These are phyloP conservation scores for Tetramorium simillimum DNA, from an alignment of 1,140 invertebrate genomes.

Conservation along the genomic window DNA sequence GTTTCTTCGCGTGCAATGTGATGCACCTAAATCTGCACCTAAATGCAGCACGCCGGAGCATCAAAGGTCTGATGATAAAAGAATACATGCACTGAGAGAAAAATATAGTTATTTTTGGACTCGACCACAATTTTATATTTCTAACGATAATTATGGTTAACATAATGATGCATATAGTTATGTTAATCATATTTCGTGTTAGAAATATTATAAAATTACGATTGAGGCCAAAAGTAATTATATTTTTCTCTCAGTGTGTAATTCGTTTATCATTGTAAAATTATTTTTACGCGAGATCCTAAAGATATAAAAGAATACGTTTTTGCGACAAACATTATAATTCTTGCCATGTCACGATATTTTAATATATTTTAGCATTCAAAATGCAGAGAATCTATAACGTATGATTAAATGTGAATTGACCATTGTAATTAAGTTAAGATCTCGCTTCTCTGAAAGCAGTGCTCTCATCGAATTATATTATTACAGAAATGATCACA, in stretches of 20 bases:
- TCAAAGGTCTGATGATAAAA: constrained; percentile 57
- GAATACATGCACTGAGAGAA: background rate
- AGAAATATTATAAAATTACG: no score
- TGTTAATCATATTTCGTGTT: no score
- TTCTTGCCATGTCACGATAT: background rate
- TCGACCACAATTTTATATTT: no score
- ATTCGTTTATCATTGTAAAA: constrained; percentile 14
- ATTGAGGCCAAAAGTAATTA: no score
- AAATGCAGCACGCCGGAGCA: background rate
- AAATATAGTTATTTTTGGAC: no score
- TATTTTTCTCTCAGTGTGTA: no score
- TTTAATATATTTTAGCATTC: background rate
- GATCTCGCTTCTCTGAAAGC: background rate
- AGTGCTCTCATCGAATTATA: background rate
- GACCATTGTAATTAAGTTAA: background rate
- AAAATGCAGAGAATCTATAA: no score
- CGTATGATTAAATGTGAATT: background rate
- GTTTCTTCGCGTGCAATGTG: constrained; percentile 40
- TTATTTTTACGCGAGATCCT: background rate
- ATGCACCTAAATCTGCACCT: background rate
- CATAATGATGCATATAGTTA: no score
- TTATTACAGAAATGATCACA: background rate
- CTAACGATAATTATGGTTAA: no score
- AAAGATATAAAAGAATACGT: background rate
- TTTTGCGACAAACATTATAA: background rate